Conservation (phyloP, 2,888 invertebrate genomes). For the Meta bourneti region DNA sequence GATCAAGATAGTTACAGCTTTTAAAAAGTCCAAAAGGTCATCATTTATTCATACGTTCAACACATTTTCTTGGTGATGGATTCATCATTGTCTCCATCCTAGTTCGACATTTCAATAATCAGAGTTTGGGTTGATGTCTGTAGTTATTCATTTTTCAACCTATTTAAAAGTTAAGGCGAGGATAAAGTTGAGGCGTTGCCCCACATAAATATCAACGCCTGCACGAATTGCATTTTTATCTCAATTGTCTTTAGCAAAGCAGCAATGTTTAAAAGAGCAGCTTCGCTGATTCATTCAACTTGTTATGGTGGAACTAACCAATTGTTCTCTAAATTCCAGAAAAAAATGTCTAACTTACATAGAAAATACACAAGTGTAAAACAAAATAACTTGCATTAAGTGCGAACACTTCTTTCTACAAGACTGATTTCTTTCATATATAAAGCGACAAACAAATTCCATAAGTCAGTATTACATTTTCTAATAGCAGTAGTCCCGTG, state of each 20-base stretch:
- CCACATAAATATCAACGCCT: not conserved
- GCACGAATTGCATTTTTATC: not conserved
- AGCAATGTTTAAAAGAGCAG: not conserved
- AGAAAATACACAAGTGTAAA: too few relatives aligned
- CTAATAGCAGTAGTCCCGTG: too few relatives aligned
- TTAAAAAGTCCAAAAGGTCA: not conserved
- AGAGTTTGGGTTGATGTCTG: not conserved
- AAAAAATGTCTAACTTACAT: too few relatives aligned
- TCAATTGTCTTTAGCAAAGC: not conserved
- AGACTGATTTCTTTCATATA: too few relatives aligned
- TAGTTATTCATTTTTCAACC: constrained; percentile 13
- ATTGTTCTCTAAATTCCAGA: too few relatives aligned
- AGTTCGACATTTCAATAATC: not conserved
- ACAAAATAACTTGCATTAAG: too few relatives aligned
- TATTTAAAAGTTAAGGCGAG: constrained; percentile 33
- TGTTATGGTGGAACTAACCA: too few relatives aligned
- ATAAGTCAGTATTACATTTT: too few relatives aligned
- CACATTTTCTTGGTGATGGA: not conserved
- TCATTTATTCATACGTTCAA: not conserved
- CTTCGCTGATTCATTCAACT: too few relatives aligned
- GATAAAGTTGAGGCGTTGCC: constrained; percentile 33
- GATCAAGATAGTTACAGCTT: too few relatives aligned
- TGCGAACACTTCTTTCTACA: too few relatives aligned
- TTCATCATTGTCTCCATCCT: not conserved
- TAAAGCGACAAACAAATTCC: too few relatives aligned